Percentiles rank a stretch among this genome's conserved stretches.
These are phyloP conservation scores for Megalops cyprinoides DNA, from an alignment of 2,797 vertebrate genomes.

Conservation along the genomic window DNA sequence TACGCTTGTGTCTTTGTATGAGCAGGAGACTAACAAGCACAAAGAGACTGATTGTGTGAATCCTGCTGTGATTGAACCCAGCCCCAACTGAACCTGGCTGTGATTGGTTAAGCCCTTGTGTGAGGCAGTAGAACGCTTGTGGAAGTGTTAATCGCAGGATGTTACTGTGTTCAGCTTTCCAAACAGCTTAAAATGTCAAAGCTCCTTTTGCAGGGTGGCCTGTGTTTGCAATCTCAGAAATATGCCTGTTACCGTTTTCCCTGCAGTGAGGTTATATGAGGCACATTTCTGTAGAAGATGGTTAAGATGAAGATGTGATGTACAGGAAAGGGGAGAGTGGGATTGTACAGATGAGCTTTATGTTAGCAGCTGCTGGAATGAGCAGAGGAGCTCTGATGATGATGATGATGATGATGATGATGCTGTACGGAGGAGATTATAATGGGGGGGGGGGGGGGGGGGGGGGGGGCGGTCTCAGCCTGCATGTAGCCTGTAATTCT, in stretches of 20 bases:
- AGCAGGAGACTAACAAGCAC: too few species aligned
- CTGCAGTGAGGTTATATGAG: background rate
- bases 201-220: background rate
- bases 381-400: background rate
- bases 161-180: too few species aligned
- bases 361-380: background rate
- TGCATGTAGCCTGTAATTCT: constrained; percentile 9
- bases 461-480: too few species aligned
- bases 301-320: background rate
- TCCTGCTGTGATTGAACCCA: too few species aligned
- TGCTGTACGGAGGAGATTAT: background rate
- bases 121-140: background rate
- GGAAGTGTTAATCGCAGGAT: background rate
- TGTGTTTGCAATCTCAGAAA: background rate
- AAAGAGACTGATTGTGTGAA: too few species aligned
- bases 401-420: background rate
- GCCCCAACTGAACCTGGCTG: too few species aligned
- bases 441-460: background rate
- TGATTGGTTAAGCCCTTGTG: too few species aligned
- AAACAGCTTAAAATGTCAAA: background rate
- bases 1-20: too few species aligned
- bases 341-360: background rate
- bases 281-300: too few species aligned
- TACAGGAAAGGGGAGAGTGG: background rate
- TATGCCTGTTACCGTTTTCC: background rate